A percentile compares a stretch with the other conserved stretches of the same genome.
Conservation (phyloP, 2,113 vertebrate genomes). For the Paradoxurus hermaphroditus region DNA sequence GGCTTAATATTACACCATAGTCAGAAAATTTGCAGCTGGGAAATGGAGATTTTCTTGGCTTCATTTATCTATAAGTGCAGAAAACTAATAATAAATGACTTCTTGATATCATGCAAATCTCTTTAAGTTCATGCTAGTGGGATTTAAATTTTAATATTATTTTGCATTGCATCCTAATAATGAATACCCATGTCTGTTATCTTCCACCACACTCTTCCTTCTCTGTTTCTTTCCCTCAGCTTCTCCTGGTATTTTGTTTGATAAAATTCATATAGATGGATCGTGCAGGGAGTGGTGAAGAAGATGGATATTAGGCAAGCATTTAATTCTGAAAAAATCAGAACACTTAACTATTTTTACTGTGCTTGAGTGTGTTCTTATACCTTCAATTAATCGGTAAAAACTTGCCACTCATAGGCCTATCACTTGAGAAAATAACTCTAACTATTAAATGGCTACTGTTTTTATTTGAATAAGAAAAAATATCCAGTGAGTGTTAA, state of each 20-base stretch:
- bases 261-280: slow-evolving; percentile 44
- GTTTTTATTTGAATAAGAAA: not conserved
- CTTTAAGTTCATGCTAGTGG: slow-evolving; percentile 11
- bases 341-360: not conserved
- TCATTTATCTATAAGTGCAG: slow-evolving; percentile 62
- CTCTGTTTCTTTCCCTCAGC: not conserved
- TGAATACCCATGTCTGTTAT: slow-evolving; percentile 19
- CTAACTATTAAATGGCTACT: not conserved
- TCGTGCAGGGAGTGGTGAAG: not conserved
- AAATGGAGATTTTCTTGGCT: slow-evolving; percentile 51
- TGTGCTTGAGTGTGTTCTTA: not conserved
- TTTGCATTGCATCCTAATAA: slow-evolving; percentile 18
- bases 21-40: slow-evolving; percentile 67
- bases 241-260: slow-evolving; percentile 34
- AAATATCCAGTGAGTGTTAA: not conserved
- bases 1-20: slow-evolving; percentile 34
- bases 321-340: slow-evolving; percentile 3
- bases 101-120: slow-evolving; percentile 60
- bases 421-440: slow-evolving; percentile 14
- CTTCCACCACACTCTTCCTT: not conserved
- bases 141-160: slow-evolving; percentile 62
- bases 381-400: not conserved
- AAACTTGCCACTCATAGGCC: not conserved
- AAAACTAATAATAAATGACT: slow-evolving; percentile 65
- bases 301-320: slow-evolving; percentile 7